These are phyloP conservation scores for Ennomos erosarius DNA, from an alignment of 2,888 invertebrate species.

Conservation along the genomic window DNA sequence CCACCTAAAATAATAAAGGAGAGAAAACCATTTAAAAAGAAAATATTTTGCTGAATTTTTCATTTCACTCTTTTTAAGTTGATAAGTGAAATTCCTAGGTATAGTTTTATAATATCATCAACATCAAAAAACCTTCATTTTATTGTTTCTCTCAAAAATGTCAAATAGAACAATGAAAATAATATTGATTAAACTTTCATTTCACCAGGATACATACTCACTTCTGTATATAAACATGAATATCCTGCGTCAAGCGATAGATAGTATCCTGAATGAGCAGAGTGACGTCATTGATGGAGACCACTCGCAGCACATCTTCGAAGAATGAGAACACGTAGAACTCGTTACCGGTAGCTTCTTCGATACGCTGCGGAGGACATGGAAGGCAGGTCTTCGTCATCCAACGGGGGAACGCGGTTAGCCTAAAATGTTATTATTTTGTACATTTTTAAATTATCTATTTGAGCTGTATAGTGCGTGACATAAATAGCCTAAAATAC, in stretches of 20 bases:
- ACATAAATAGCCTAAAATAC: conserved; percentile 56
- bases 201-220: conserved; percentile 48
- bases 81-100: too few species aligned
- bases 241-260: conserved; percentile 87
- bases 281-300: conserved; percentile 88
- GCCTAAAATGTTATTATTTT: conserved; percentile 61
- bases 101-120: too few species aligned
- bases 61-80: too few species aligned
- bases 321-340: conserved; percentile 90
- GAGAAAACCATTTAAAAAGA: not conserved
- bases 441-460: too few species aligned
- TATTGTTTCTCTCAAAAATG: too few species aligned
- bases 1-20: conserved; percentile 81
- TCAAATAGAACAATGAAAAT: too few species aligned
- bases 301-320: conserved; percentile 90
- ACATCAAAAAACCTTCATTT: too few species aligned
- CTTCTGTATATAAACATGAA: conserved; percentile 87
- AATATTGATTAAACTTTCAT: too few species aligned
- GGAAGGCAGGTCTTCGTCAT: conserved; percentile 92
- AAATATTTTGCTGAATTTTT: too few species aligned
- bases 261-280: conserved; percentile 88
- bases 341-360: conserved; percentile 82
- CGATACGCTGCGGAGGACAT: conserved; percentile 86
- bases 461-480: too few species aligned
- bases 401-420: conserved; percentile 93